phyloP scores from a whole-genome alignment of 2,113 vertebrate species.

The Thunnus thynnus region DNA sequence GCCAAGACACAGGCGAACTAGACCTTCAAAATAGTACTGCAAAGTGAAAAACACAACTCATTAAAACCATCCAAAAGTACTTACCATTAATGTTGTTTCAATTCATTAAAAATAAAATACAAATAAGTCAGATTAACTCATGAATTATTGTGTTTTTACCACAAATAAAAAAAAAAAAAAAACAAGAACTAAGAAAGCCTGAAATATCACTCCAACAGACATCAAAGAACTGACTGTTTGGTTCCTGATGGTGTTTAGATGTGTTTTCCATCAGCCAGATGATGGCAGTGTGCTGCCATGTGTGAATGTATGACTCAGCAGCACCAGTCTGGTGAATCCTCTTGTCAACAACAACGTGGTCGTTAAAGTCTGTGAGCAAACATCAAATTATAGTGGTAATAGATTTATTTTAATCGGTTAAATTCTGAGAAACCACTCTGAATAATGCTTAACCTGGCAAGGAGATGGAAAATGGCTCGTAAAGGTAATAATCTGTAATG shows the following conservation, averaged over 20 bases:
- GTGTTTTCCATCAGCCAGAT: slow-evolving; percentile 42
- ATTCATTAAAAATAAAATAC: too few relatives aligned
- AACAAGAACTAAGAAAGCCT: too few relatives aligned
- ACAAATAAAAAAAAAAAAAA: too few relatives aligned
- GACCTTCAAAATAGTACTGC: too few relatives aligned
- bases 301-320: slow-evolving; percentile 32
- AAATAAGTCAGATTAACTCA: too few relatives aligned
- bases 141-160: too few relatives aligned
- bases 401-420: slow-evolving; percentile 55
- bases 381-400: slow-evolving; percentile 42
- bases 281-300: slow-evolving; percentile 74
- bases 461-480: slow-evolving; percentile 12
- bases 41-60: too few relatives aligned
- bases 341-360: slow-evolving; percentile 11
- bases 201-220: too few relatives aligned
- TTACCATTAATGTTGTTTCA: too few relatives aligned
- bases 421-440: slow-evolving; percentile 21
- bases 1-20: too few relatives aligned
- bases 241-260: neutral
- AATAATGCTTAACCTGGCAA: slow-evolving; percentile 19
- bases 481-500: slow-evolving; percentile 7
- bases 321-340: neutral
- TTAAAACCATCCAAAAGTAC: too few relatives aligned
- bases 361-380: slow-evolving; percentile 36
- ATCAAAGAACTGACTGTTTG: too few relatives aligned